phyloP scores from a whole-genome alignment of 2,113 vertebrate species.

The Hipposideros armiger region DNA sequence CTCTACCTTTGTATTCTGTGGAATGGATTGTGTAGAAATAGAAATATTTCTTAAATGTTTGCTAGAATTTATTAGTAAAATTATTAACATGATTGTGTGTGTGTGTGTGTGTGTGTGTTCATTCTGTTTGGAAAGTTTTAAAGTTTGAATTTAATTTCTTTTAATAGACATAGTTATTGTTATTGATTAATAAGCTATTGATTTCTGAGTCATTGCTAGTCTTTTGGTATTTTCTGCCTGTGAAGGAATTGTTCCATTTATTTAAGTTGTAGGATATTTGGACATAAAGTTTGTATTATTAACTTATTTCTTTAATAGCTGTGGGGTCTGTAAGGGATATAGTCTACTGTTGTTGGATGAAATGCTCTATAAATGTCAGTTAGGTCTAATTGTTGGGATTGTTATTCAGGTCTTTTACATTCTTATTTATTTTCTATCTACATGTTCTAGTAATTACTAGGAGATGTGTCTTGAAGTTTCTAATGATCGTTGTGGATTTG shows the following conservation, averaged over 20 bases:
- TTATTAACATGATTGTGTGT: background rate
- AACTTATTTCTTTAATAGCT: background rate
- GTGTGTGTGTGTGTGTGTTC: background rate
- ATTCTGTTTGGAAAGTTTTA: background rate
- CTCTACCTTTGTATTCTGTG: background rate
- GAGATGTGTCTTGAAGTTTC: background rate
- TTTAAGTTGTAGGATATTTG: background rate
- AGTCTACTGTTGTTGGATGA: background rate
- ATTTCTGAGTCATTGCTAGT: background rate
- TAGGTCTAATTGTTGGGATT: background rate
- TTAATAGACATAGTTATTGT: background rate
- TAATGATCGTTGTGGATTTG: background rate
- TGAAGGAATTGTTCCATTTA: background rate
- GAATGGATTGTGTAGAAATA: background rate
- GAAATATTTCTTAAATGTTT: background rate
- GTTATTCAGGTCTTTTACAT: background rate
- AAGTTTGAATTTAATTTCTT: background rate
- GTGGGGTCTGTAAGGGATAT: background rate
- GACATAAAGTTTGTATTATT: background rate
- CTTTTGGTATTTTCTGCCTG: background rate
- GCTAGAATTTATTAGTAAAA: background rate
- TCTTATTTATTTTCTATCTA: background rate
- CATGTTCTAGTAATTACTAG: background rate
- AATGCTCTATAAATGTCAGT: background rate
- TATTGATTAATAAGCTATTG: background rate